These are phyloP conservation scores for Platanista minor DNA, from an alignment of 2,113 vertebrate genomes.

Conservation along the genomic window DNA sequence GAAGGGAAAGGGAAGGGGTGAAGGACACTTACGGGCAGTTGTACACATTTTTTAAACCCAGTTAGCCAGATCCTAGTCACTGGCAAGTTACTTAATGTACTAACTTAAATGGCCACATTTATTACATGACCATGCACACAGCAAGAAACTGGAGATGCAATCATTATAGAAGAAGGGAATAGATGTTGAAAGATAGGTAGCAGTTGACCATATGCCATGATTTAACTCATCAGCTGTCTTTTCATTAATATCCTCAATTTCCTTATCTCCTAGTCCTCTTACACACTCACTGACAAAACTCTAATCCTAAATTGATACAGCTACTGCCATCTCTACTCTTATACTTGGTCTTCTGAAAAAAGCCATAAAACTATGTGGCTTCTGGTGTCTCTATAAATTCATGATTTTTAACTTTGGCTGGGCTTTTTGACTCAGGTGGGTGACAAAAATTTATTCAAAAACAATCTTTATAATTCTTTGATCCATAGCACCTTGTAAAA, in stretches of 20 bases:
- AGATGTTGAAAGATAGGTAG: not conserved
- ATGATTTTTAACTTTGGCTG: not conserved
- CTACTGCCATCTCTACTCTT: not conserved
- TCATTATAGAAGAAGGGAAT: not conserved
- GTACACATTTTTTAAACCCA: not conserved
- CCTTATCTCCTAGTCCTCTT: not conserved
- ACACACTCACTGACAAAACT: not conserved
- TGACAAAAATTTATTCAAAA: not conserved
- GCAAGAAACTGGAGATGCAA: not conserved
- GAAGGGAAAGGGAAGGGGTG: not conserved
- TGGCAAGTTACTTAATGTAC: not conserved
- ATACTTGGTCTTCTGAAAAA: not conserved
- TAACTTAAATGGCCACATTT: not conserved
- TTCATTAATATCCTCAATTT: not conserved
- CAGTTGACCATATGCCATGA: not conserved
- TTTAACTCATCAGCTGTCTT: not conserved
- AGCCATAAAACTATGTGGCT: not conserved
- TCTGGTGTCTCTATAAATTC: not conserved
- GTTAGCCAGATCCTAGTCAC: not conserved
- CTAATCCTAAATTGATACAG: not conserved
- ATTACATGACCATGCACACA: not conserved
- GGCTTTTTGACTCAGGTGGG: not conserved
- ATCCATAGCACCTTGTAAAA: not conserved
- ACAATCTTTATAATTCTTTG: not conserved
- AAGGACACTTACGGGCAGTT: not conserved